phyloP scores from a whole-genome alignment of 2,113 vertebrate genomes.

The Lontra canadensis region DNA sequence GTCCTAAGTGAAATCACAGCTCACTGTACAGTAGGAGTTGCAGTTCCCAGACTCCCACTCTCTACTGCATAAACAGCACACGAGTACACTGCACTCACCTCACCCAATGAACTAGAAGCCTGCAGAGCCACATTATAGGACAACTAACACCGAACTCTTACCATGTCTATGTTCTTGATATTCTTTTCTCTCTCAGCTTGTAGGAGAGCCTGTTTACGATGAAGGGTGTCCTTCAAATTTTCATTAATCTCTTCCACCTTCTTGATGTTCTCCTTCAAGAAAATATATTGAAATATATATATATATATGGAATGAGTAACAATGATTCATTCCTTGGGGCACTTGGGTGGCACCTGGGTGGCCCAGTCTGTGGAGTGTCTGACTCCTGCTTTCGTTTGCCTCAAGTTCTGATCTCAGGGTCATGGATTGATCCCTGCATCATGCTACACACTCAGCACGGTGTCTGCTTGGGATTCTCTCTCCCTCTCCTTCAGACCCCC shows the following conservation, averaged over 20 bases:
- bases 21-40: neutral
- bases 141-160: neutral
- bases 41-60: neutral
- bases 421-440: no score
- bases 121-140: neutral
- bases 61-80: neutral
- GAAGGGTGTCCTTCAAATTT: conserved; percentile 83
- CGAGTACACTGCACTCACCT: neutral
- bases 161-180: neutral
- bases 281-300: neutral
- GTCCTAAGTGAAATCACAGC: neutral
- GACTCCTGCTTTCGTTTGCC: neutral
- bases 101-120: neutral
- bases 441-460: neutral
- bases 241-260: conserved; percentile 84
- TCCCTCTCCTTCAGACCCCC: neutral
- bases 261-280: conserved; percentile 81
- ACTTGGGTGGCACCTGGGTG: neutral
- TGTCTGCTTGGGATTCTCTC: neutral
- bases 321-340: neutral
- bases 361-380: neutral
- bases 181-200: conserved; percentile 80
- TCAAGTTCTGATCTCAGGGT: neutral
- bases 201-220: conserved; percentile 78
- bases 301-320: neutral